Evolutionary conservation across 2,797 vertebrate species (phyloP), one percentile per base, ranked within the genome.

Genomic region (Argentina silus): DNA sequence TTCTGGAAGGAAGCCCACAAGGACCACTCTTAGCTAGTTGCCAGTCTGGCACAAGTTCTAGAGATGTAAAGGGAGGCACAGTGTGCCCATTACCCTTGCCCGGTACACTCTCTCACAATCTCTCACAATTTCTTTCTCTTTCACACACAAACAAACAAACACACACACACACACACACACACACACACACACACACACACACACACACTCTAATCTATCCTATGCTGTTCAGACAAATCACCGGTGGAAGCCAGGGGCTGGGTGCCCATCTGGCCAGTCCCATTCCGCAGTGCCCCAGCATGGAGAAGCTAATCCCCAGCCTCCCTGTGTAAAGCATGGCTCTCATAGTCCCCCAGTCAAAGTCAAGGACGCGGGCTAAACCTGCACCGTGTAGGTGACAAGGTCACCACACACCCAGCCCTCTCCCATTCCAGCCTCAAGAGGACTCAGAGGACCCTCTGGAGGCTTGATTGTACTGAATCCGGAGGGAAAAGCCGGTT

Each of bases 261-360:
- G 75, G 72, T 70, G 84, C 85, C 90, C 88, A 92, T 91, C 87
- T 93, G 90, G 82, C 88, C 78, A 77, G 56, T 69, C 69, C 74
- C 72, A 86, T 87, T 82, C 81, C 78, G 88, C 77, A 36, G 2
- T 73, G 76, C 78, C 87, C 81, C 80, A 78, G 77, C 17, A 3
- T 78, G 88, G 57, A 73, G 69, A 74, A 70, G 66, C 74, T 86
- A 88, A 89, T 89, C 78, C 83, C 74, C 73, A 73, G 74, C 75
- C 82, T 79, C 79, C 80, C 79, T 48, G 15, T 79, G 75, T 86
- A 77, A 69, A 70, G 51, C 73, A 70, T 14, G 70, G 69, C 72
- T 78, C 42, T 77, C 81, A 86, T 84, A 66, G 78, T 76, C 73
- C 64, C 60, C 59, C 36, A 64, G 75, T 82, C 80, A 85, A 82